Base-by-base conservation (phyloP, 2,888 invertebrate genomes). In the Leptinotarsa peninsularis region DNA sequence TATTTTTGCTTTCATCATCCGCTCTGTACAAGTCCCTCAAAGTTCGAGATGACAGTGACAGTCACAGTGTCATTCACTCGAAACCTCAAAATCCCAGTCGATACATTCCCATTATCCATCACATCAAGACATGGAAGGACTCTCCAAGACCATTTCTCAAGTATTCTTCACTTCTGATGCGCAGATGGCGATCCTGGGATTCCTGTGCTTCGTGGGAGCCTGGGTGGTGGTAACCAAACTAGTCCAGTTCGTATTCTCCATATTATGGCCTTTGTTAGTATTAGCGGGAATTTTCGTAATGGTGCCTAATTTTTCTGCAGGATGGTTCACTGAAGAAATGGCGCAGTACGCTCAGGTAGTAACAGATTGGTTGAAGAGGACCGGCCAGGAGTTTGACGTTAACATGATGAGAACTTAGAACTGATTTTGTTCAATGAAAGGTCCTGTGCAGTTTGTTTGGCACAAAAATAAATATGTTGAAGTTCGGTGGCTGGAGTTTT, bases 221-320 rank as follows among this genome's bases (percentile, higher is more conserved):
- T 82, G 81, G 82, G 78, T 82, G 56, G 67, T 82, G 15, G 17
- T 82, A 21, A 80, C 80, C n/a, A 81, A 79, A 73, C 49, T 78
- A 17, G 73, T 83, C 27, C 81, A 83, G 72, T 77, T 82, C 50
- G 43, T 83, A n/a, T 80, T 82, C 67, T 79, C 81, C 3, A 73
- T 82, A 52, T 21, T 82, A 50, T 83, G 83, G 83, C 83, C 82
- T 18, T 66, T 83, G 49, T 52, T 82, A 17, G 21, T 79, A 67
- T 50, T 82, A 49, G 78, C 75, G 54, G 77, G 75, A 66, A 71
- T 79, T 60, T 60, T 80, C 23, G 68, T 75, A 71, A 72, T 81
- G 66, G 76, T 79, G 33, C 81, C 80, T 43, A 71, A 76, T 73
- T 74, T 80, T 73, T 78, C 80, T 14, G 68, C 76, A 73, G 73